phyloP scores from a whole-genome alignment of 2,888 invertebrate genomes.

The Tenthredo mesomela region DNA sequence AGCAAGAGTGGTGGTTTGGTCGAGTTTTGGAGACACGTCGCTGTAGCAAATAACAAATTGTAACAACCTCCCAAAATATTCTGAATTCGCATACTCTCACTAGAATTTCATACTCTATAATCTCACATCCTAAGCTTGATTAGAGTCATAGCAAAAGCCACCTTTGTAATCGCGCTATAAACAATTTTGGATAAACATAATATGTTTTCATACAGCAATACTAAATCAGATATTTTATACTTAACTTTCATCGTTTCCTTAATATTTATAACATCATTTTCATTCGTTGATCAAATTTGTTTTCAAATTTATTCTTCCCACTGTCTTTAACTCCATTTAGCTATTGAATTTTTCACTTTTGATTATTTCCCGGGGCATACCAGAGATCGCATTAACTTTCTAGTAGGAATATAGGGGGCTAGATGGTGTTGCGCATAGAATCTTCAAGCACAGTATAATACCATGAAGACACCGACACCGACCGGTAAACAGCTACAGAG shows the following conservation, averaged over 20 bases:
- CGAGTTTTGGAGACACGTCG: slow-evolving; percentile 54
- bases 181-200: not conserved
- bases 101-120: not conserved
- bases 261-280: not conserved
- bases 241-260: not conserved
- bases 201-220: slow-evolving; percentile 42
- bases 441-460: slow-evolving; percentile 50
- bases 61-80: slow-evolving; percentile 55
- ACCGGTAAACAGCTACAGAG: slow-evolving; percentile 80
- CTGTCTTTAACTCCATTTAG: not conserved
- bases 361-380: not conserved
- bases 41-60: slow-evolving; percentile 59
- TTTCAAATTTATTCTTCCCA: not conserved
- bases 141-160: not conserved
- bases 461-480: slow-evolving; percentile 76
- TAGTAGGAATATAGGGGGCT: slow-evolving; percentile 50
- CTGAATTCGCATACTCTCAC: slow-evolving; percentile 46
- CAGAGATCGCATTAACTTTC: not conserved
- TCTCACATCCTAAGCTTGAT: not conserved
- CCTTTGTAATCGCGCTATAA: not conserved
- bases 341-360: not conserved
- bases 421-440: slow-evolving; percentile 53
- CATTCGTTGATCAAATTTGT: not conserved
- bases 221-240: slow-evolving; percentile 6
- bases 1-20: slow-evolving; percentile 25